Conservation (phyloP, 92 coral and sea anemone genomes). For the Porites cylindrica region DNA sequence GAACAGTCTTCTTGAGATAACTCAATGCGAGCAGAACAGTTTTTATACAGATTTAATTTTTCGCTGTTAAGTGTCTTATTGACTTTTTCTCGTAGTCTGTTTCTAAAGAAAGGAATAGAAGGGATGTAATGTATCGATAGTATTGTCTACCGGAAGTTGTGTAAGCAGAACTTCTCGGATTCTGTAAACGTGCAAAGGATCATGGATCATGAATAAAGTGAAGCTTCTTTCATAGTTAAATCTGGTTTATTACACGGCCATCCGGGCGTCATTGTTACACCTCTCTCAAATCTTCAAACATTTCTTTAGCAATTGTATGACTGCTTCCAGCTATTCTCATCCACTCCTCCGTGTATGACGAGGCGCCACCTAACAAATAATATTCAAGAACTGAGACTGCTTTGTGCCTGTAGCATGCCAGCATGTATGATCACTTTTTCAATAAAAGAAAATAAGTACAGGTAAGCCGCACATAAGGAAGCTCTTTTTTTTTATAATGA, state of each 20-base stretch:
- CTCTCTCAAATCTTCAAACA: conserved; percentile 27
- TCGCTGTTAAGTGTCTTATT: neutral
- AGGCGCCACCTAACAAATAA: conserved; percentile 11
- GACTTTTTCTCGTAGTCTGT: neutral
- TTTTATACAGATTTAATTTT: neutral
- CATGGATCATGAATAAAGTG: too few species aligned
- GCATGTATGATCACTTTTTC: conserved; percentile 15
- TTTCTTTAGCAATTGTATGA: conserved; percentile 23
- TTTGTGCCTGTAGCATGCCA: conserved; percentile 1
- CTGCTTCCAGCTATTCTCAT: conserved; percentile 24
- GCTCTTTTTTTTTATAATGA: conserved; percentile 2
- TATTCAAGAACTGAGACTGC: conserved; percentile 7
- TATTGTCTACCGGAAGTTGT: neutral
- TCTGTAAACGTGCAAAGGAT: too few species aligned
- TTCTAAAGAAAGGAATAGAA: conserved; percentile 8
- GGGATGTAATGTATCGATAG: conserved; percentile 33
- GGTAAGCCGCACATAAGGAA: neutral
- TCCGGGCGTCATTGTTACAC: too few species aligned
- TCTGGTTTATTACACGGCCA: too few species aligned
- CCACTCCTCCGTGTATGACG: conserved; percentile 11
- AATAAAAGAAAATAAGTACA: neutral
- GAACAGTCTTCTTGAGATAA: neutral
- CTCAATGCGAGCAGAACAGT: neutral
- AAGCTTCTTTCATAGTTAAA: too few species aligned
- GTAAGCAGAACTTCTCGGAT: neutral